phyloP scores from a whole-genome alignment of 1,140 invertebrate species.

The Cephus cinctus region DNA sequence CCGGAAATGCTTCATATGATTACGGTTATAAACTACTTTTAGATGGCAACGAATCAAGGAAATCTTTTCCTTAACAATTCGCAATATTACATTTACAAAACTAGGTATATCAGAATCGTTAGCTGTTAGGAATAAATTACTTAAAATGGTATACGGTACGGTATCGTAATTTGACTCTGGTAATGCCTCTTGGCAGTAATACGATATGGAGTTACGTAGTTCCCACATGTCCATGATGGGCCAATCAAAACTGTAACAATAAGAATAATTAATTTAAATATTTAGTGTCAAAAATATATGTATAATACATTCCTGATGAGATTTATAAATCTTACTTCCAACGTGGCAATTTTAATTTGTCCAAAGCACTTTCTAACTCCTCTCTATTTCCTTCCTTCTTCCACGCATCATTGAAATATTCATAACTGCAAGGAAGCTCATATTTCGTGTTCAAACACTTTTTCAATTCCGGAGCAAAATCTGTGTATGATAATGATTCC shows the following conservation, averaged over 20 bases:
- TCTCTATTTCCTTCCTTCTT: slow-evolving; percentile 40
- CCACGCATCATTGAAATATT: slow-evolving; percentile 60
- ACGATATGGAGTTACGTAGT: slow-evolving; percentile 28
- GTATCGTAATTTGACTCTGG: slow-evolving; percentile 24
- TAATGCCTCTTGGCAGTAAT: slow-evolving; percentile 37
- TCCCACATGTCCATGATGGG: slow-evolving; percentile 32
- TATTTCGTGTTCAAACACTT: slow-evolving; percentile 43
- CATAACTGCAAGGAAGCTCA: slow-evolving; percentile 53
- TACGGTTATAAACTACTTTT: slow-evolving; percentile 46
- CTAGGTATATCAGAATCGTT: slow-evolving; percentile 27
- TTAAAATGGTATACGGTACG: slow-evolving; percentile 34
- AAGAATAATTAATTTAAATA: slow-evolving; percentile 12
- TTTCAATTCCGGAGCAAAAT: slow-evolving; percentile 58
- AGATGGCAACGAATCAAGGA: slow-evolving; percentile 27
- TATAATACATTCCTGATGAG: not conserved
- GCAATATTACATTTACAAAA: slow-evolving; percentile 41
- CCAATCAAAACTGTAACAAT: slow-evolving; percentile 41
- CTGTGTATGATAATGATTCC: slow-evolving; percentile 44
- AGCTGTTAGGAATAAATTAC: slow-evolving; percentile 35
- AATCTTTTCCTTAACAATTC: slow-evolving; percentile 42
- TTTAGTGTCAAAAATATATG: slow-evolving; percentile 1
- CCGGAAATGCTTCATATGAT: slow-evolving; percentile 43
- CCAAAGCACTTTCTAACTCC: slow-evolving; percentile 33
- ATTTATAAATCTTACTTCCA: slow-evolving; percentile 40
- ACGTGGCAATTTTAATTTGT: slow-evolving; percentile 36